Conservation (phyloP, 2,888 invertebrate species). For the Heliconius erato region DNA sequence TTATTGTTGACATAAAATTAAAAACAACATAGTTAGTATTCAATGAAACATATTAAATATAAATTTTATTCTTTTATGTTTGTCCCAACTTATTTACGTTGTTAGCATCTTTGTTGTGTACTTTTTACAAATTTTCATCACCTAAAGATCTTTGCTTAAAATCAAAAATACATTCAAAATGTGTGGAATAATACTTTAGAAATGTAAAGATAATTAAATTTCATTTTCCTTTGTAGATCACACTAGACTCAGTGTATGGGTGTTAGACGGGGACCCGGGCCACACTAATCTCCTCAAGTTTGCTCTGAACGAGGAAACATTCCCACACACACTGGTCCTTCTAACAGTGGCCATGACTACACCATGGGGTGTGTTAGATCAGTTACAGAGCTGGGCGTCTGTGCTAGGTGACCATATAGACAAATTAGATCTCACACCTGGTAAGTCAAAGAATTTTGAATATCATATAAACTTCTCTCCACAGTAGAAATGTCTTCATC, state of each 20-base stretch:
- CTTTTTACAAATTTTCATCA: no score
- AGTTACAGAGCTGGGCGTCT: constrained; percentile 96
- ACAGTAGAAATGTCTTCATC: no score
- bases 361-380: constrained; percentile 97
- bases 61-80: not conserved
- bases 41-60: not conserved
- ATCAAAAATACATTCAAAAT: no score
- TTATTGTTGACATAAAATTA: not conserved
- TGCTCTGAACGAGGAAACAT: constrained; percentile 95
- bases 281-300: constrained; percentile 96
- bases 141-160: no score
- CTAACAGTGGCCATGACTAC: constrained; percentile 98
- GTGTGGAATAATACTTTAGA: not conserved
- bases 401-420: constrained; percentile 96
- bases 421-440: constrained; percentile 91
- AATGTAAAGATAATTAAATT: not conserved
- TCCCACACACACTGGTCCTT: constrained; percentile 96
- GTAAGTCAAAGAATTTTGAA: constrained; percentile 60
- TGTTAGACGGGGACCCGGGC: constrained; percentile 97
- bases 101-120: no score
- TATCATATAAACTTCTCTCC: no score
- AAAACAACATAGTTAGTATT: not conserved
- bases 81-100: no score
- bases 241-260: constrained; percentile 97
- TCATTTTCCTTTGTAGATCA: constrained; percentile 88